Percentiles rank a stretch among this genome's conserved stretches.
phyloP scores from a whole-genome alignment of 2,888 invertebrate species.

The Hofmannophila pseudospretella region DNA sequence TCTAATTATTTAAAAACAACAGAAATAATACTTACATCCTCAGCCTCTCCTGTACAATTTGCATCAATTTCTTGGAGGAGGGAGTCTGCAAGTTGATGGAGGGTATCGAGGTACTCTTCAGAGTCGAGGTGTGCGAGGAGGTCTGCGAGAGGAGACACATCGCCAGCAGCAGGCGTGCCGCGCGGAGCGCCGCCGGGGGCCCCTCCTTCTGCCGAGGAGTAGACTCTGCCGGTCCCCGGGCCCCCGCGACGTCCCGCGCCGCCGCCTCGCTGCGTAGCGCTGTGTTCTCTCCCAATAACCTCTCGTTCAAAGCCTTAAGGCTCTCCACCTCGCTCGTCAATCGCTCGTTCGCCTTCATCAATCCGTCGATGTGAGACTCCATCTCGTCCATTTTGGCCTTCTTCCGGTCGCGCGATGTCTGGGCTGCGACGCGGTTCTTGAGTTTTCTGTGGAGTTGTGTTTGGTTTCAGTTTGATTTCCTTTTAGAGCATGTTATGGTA shows the following conservation, averaged over 20 bases:
- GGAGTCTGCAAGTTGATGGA: conserved; percentile 90
- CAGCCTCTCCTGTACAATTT: conserved; percentile 81
- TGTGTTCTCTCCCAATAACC: conserved; percentile 81
- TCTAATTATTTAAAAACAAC: no score
- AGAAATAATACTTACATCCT: conserved; percentile 74
- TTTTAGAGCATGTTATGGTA: no score
- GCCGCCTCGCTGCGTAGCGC: conserved; percentile 76
- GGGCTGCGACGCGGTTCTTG: conserved; percentile 97
- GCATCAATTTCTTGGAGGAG: conserved; percentile 88
- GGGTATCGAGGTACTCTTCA: conserved; percentile 83
- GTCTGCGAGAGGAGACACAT: conserved; percentile 91
- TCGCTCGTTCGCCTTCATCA: conserved; percentile 81
- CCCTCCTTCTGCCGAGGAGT: conserved; percentile 97
- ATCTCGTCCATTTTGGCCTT: conserved; percentile 95
- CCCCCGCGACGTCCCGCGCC: conserved; percentile 83
- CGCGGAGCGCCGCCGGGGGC: conserved; percentile 84
- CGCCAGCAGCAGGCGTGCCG: conserved; percentile 85
- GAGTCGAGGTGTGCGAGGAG: conserved; percentile 88
- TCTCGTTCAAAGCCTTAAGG: conserved; percentile 82
- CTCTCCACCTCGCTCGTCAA: conserved; percentile 82
- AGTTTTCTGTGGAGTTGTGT: conserved; percentile 90
- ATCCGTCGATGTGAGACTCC: conserved; percentile 82
- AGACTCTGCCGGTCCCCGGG: conserved; percentile 89
- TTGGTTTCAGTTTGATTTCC: no score
- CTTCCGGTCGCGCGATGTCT: conserved; percentile 97